Percentiles rank a stretch among this genome's conserved stretches.
Conservation (phyloP, 2,888 invertebrate species). For the Perizoma flavofasciatum region DNA sequence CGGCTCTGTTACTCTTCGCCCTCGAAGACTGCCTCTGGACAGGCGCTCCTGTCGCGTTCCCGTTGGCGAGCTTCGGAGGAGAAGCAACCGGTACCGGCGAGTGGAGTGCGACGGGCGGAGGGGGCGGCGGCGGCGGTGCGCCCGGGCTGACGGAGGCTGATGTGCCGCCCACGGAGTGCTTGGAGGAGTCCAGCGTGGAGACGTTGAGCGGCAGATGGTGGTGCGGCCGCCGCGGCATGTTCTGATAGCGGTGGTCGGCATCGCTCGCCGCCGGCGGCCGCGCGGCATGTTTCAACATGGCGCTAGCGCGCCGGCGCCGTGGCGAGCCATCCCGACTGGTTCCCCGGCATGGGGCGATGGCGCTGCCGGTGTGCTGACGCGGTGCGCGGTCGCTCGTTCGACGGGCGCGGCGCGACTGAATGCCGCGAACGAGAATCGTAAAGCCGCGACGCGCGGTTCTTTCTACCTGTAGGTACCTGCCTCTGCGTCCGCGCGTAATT, state of each 20-base stretch:
- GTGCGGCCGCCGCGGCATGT: slow-evolving; percentile 84
- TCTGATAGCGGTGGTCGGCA: slow-evolving; percentile 82
- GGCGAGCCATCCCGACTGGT: slow-evolving; percentile 75
- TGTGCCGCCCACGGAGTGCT: slow-evolving; percentile 85
- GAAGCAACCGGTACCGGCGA: slow-evolving; percentile 64
- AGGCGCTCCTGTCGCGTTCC: slow-evolving; percentile 84
- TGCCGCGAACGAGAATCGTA: slow-evolving; percentile 20
- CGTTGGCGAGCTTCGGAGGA: slow-evolving; percentile 77
- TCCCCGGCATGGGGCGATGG: slow-evolving; percentile 61
- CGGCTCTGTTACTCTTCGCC: slow-evolving; percentile 65
- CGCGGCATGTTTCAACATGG: slow-evolving; percentile 90
- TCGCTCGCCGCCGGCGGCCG: slow-evolving; percentile 81
- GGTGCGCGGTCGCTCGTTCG: slow-evolving; percentile 41
- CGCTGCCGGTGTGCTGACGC: slow-evolving; percentile 48
- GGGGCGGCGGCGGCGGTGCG: slow-evolving; percentile 57
- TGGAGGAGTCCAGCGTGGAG: slow-evolving; percentile 86
- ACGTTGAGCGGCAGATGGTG: slow-evolving; percentile 87
- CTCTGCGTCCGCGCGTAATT: slow-evolving; percentile 66
- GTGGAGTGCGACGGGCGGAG: slow-evolving; percentile 56
- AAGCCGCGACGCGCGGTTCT: slow-evolving; percentile 30
- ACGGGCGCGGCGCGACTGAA: slow-evolving; percentile 62
- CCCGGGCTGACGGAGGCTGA: slow-evolving; percentile 84
- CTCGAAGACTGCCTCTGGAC: slow-evolving; percentile 59
- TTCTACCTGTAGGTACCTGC: slow-evolving; percentile 40
- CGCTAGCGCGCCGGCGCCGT: slow-evolving; percentile 72